These are phyloP conservation scores for Trachemys scripta DNA, from an alignment of 2,113 vertebrate genomes.

Conservation along the genomic window DNA sequence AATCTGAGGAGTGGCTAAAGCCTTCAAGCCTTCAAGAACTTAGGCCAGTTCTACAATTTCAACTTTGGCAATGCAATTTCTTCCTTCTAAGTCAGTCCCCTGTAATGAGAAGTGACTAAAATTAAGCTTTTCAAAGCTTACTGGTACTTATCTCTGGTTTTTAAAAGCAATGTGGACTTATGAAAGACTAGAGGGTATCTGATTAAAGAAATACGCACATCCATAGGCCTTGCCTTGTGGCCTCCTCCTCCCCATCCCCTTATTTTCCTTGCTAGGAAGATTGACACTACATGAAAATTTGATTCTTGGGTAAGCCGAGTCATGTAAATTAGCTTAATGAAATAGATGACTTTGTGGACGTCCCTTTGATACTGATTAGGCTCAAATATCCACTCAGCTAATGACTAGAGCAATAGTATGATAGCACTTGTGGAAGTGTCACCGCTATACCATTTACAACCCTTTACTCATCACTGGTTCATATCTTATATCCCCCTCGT, in stretches of 20 bases:
- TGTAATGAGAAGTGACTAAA: slow-evolving; percentile 11
- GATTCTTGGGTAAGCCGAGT: slow-evolving; percentile 82
- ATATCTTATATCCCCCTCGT: slow-evolving; percentile 18
- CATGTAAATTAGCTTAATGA: slow-evolving; percentile 89
- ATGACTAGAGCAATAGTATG: slow-evolving; percentile 79
- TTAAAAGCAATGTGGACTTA: not conserved
- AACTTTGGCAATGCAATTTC: not conserved
- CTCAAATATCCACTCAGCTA: slow-evolving; percentile 90
- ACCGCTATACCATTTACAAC: slow-evolving; percentile 59
- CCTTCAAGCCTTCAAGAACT: not conserved
- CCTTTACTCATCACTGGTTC: slow-evolving; percentile 67
- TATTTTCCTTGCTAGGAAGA: slow-evolving; percentile 73
- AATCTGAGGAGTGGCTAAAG: not conserved
- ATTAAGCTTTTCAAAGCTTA: slow-evolving; percentile 5
- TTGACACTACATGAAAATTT: slow-evolving; percentile 79
- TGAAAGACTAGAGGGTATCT: not conserved
- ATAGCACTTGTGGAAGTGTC: slow-evolving; percentile 73
- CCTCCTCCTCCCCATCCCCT: slow-evolving; percentile 10
- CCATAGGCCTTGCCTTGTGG: not conserved
- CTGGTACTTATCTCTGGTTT: not conserved
- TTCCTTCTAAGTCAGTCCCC: slow-evolving; percentile 17
- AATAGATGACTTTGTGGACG: slow-evolving; percentile 78
- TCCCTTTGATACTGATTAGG: slow-evolving; percentile 79
- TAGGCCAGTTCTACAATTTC: not conserved
- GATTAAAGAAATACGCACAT: not conserved